phyloP scores from a whole-genome alignment of 2,888 invertebrate species.

The Trissoscelio sp. region DNA sequence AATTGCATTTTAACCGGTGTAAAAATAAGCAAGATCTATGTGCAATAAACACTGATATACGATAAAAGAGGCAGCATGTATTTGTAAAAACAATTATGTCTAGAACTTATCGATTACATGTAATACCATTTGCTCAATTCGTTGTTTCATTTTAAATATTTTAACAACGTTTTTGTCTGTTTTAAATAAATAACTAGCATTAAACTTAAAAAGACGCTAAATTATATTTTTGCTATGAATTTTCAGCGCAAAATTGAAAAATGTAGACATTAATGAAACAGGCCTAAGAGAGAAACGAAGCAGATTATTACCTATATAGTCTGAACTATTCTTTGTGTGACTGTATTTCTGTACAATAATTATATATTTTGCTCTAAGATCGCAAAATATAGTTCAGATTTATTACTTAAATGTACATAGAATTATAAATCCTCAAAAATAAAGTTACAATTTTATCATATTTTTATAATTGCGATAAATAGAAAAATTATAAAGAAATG shows the following conservation, averaged over 20 bases:
- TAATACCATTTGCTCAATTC: conserved; percentile 81
- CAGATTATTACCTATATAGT: conserved; percentile 28
- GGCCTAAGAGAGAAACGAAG: background rate
- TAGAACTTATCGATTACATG: conserved; percentile 56
- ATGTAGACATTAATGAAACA: background rate
- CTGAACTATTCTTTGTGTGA: conserved; percentile 37
- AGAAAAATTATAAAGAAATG: conserved; percentile 6
- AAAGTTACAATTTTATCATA: conserved; percentile 16
- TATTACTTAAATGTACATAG: conserved; percentile 34
- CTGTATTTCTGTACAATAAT: conserved; percentile 12
- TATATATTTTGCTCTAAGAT: conserved; percentile 20
- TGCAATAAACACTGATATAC: conserved; percentile 78
- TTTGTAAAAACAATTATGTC: conserved; percentile 52
- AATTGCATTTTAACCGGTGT: conserved; percentile 37
- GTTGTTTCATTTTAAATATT: conserved; percentile 82
- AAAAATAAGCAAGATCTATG: conserved; percentile 77
- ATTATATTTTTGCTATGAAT: too few species aligned
- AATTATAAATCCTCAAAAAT: conserved; percentile 37
- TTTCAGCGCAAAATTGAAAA: background rate
- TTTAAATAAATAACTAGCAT: background rate
- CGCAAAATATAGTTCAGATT: conserved; percentile 32
- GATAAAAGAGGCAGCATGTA: conserved; percentile 35
- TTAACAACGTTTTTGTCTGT: conserved; percentile 73
- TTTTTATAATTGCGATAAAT: conserved; percentile 12
- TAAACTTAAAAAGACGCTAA: background rate